Evolutionary conservation across 2,888 invertebrate species (phyloP).

Genomic region (Chesias legatella): DNA sequence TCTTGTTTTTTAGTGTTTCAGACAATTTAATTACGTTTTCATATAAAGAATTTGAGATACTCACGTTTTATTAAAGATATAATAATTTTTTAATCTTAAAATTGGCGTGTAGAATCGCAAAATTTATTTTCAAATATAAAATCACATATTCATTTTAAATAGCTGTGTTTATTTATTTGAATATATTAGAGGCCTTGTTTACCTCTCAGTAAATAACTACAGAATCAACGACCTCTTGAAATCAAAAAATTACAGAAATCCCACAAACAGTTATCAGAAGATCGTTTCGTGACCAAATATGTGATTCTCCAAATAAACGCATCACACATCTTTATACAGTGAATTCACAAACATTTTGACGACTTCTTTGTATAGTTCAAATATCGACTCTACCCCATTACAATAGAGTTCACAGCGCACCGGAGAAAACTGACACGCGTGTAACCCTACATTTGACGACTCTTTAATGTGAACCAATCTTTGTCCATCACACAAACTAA

Average conservation of each 20-base stretch:
- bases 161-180: too few relatives aligned
- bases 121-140: too few relatives aligned
- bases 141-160: too few relatives aligned
- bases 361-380: slow-evolving; percentile 2
- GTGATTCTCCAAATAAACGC: slow-evolving; percentile 20
- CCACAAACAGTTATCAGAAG: slow-evolving; percentile 15
- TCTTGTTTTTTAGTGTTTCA: too few relatives aligned
- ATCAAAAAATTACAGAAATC: slow-evolving; percentile 11
- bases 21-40: too few relatives aligned
- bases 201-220: too few relatives aligned
- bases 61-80: too few relatives aligned
- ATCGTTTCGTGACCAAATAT: slow-evolving; percentile 27
- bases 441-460: slow-evolving; percentile 12
- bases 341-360: slow-evolving; percentile 6
- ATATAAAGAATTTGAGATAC: too few relatives aligned
- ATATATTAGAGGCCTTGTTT: too few relatives aligned
- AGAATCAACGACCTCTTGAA: neutral
- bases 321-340: slow-evolving; percentile 25
- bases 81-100: too few relatives aligned
- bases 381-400: neutral
- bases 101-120: too few relatives aligned
- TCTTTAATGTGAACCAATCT: slow-evolving; percentile 4
- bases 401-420: slow-evolving; percentile 2
- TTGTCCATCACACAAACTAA: slow-evolving; percentile 1
- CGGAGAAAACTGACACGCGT: neutral